Conservation (phyloP, 2,797 vertebrate species). For the Coranthus polyacanthus region DNA sequence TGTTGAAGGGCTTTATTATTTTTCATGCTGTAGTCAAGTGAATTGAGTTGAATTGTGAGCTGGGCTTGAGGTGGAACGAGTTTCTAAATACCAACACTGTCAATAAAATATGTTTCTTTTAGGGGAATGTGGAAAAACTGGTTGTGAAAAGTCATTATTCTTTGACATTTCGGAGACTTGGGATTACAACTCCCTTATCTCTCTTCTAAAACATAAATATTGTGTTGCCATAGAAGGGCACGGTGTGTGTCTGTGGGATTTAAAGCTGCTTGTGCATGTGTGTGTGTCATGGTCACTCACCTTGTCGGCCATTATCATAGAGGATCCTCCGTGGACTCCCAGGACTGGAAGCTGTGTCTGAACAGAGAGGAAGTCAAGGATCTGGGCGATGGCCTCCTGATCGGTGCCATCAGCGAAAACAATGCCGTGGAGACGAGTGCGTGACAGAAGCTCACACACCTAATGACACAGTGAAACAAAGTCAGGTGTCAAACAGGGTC, state of each 20-base stretch:
- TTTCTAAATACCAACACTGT: slow-evolving; percentile 24
- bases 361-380: slow-evolving; percentile 99
- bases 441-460: slow-evolving; percentile 96
- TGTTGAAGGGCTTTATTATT: not conserved
- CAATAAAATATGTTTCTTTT: slow-evolving; percentile 10
- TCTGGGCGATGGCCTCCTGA: slow-evolving; percentile 98
- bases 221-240: slow-evolving; percentile 8
- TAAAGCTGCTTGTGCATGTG: not conserved
- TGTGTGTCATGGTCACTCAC: slow-evolving; percentile 79
- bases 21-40: slow-evolving; percentile 4
- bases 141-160: slow-evolving; percentile 14
- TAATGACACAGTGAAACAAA: slow-evolving; percentile 67
- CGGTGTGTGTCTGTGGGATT: not conserved
- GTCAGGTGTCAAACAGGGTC: slow-evolving; percentile 9
- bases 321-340: slow-evolving; percentile 96
- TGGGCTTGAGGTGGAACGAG: slow-evolving; percentile 10
- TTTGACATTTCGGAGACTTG: slow-evolving; percentile 22
- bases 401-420: slow-evolving; percentile 97
- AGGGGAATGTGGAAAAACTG: slow-evolving; percentile 19
- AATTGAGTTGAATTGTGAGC: slow-evolving; percentile 17
- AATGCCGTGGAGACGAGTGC: slow-evolving; percentile 95
- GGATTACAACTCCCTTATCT: slow-evolving; percentile 28
- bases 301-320: slow-evolving; percentile 99
- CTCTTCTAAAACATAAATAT: slow-evolving; percentile 31
- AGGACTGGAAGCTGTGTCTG: slow-evolving; percentile 96